These are phyloP conservation scores for Gallinago jamesoni DNA, from an alignment of 2,113 vertebrate species.

Conservation along the genomic window DNA sequence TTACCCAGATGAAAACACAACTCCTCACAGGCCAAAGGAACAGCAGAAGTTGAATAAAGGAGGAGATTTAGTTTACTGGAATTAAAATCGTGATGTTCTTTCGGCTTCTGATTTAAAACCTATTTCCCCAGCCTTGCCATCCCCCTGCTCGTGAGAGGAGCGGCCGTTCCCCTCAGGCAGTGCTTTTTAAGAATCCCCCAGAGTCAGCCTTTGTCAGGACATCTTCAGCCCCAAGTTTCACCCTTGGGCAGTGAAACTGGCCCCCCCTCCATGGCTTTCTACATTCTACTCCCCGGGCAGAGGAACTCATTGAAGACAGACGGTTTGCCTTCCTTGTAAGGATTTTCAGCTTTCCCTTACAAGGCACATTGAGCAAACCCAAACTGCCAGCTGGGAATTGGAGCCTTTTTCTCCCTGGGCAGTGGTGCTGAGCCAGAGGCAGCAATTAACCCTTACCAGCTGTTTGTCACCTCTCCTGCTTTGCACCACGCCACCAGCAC, in stretches of 20 bases:
- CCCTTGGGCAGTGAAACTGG: background rate
- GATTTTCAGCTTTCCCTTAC: background rate
- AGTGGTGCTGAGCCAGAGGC: background rate
- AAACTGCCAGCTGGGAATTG: background rate
- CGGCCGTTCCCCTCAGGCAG: background rate
- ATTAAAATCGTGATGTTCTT: background rate
- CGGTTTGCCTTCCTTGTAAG: background rate
- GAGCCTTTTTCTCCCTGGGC: rapidly evolving
- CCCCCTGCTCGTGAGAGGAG: rapidly evolving
- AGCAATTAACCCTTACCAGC: conserved; percentile 16
- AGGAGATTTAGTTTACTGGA: background rate
- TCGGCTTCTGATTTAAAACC: background rate
- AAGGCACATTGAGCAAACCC: no score
- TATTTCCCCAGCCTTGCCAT: background rate
- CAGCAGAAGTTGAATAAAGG: background rate
- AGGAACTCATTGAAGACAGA: background rate
- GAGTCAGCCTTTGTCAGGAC: background rate
- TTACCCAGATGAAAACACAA: background rate
- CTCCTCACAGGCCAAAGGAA: background rate
- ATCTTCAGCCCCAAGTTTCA: background rate
- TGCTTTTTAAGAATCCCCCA: background rate
- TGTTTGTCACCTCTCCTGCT: background rate
- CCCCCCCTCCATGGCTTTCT: background rate
- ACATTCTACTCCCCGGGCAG: background rate
- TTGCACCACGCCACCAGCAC: background rate